Evolutionary conservation across 2,113 vertebrate species (phyloP), one percentile per base, ranked within the genome.

Genomic region (Drymodes brunneopygia): DNA sequence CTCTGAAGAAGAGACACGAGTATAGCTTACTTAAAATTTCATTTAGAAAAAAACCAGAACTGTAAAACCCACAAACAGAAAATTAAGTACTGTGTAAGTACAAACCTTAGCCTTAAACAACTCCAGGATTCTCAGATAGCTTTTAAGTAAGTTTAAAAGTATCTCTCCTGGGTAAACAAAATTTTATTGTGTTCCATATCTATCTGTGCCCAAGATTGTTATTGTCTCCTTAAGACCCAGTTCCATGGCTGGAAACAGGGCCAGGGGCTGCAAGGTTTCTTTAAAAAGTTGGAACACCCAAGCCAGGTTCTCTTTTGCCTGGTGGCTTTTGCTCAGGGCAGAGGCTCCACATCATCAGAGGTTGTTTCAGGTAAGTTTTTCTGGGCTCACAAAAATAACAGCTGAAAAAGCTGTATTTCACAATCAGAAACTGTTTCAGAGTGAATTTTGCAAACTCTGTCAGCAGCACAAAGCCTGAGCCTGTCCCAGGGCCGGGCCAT

Each of bases 1-100:
- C 51, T 69, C 56, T 27, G n/a, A 79, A 61, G 20, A 65, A 58
- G 8, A 73, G 24, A 48, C 0, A 0, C 0, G 0, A 75, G 45
- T 73, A 74, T 8, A 44, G 29, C 28, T 90, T 50, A 51, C 35
- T 36, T 61, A 61, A 85, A 81, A 79, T 64, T 64, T 58, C 23
- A 28, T 29, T 75, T 35, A 35, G 18, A 50, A 5, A 8, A 44
- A 44, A 44, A 28, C n/a, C 2, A 38, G 15, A 38, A 15, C 7
- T 35, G 12, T 15, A 35, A 69, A 64, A 35, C 9, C 4, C 71
- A 75, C 24, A 5, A n/a, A 33, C 9, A 62, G 65, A 71, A 81
- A 86, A 79, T 29, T 6, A 83, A 75, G 56, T 19, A 53, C 75
- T 3, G 1, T 47, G 19, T n/a, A 40, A 56, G 28, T 51, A 71